Base-by-base conservation (phyloP, 1,140 invertebrate genomes). In the Amyelois transitella region DNA sequence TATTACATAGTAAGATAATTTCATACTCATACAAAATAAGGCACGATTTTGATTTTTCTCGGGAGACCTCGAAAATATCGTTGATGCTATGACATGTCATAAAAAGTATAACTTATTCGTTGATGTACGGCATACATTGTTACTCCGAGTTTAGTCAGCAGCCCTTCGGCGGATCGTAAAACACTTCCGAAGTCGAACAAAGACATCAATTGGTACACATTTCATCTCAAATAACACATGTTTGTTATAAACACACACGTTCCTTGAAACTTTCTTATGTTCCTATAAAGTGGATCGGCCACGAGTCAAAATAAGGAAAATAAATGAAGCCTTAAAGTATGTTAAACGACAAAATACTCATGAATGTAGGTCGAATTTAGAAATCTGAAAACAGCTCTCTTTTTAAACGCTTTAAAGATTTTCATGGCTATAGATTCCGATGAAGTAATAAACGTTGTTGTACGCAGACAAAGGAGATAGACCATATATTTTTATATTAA, bases 201-300 rank as follows among this genome's bases (percentile, higher is more conserved):
- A 87, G 84, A 85, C 84, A 87, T 87, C 79, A 84, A 84, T 75
- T 66, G 75, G 70, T 75, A 70, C 77, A 84, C 81, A 84, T 85
- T 80, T 87, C 77, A 82, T 77, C 73, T 75, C 74, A 85, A 85
- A 84, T 85, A 78, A 81, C 75, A 81, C 71, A 55, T 77, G 74
- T 78, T 78, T 75, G 73, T 67, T 65, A 67, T 67, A 64, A 70
- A 74, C 53, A 68, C 53, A 51, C 25, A 56, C 47, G 49, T 56
- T 52, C 25, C 47, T 19, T 18, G 53, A 63, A 76, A 28, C 25
- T 14, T 38, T 38, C 32, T 38, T 38, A 38, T 38, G 8, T 14
- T 2, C 32, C 32, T 14, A 38, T 14, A 38, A 14, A 14, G 4
- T 1, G 12, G n/a, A 14, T 4, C 32, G 3, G 4, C 4, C 2